These are phyloP conservation scores for Bombus pascuorum DNA, from an alignment of 1,140 invertebrate species.

Conservation along the genomic window DNA sequence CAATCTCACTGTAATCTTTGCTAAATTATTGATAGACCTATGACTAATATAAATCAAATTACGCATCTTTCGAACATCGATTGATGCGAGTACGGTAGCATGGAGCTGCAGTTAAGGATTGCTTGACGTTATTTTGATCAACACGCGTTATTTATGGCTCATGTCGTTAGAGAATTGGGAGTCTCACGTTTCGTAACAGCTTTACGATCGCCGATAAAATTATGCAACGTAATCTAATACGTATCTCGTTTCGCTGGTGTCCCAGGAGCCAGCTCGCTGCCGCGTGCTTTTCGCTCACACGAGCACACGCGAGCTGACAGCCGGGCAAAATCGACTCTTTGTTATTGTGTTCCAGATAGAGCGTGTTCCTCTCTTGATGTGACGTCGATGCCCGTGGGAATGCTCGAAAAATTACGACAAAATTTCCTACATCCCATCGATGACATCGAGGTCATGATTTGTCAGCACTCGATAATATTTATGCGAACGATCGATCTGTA, in stretches of 20 bases:
- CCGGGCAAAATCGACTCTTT: constrained; percentile 50
- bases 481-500: too few species aligned
- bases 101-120: background rate
- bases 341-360: constrained; percentile 27
- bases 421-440: too few species aligned
- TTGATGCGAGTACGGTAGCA: too few species aligned
- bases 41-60: background rate
- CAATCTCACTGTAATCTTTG: background rate
- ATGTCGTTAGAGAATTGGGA: constrained; percentile 53
- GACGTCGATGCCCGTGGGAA: constrained; percentile 28
- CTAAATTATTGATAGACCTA: background rate
- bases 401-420: constrained; percentile 6
- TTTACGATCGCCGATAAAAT: constrained; percentile 78
- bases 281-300: constrained; percentile 57
- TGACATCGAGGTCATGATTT: background rate
- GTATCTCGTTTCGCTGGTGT: constrained; percentile 73
- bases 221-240: constrained; percentile 79
- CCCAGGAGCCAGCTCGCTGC: constrained; percentile 51
- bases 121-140: constrained; percentile 47
- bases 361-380: background rate
- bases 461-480: background rate
- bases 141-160: constrained; percentile 50
- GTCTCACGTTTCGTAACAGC: constrained; percentile 72
- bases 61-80: background rate
- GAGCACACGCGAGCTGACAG: constrained; percentile 51